These are phyloP conservation scores for Nyctereutes procyonoides DNA, from an alignment of 2,113 vertebrate genomes.

Conservation along the genomic window DNA sequence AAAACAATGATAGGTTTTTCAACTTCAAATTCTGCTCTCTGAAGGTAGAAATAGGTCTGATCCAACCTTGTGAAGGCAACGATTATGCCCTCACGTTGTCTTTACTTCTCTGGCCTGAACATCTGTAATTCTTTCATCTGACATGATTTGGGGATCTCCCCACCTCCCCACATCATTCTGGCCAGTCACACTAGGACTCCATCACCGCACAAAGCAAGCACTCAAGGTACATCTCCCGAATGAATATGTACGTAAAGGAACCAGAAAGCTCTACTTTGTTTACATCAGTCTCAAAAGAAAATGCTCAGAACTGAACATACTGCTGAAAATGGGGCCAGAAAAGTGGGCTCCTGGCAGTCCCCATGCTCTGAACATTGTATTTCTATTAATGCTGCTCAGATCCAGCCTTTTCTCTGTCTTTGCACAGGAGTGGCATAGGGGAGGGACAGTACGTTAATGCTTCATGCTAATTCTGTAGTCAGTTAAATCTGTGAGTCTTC, in stretches of 20 bases:
- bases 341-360: neutral
- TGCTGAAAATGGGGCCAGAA: neutral
- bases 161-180: too few relatives aligned
- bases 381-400: neutral
- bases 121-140: neutral
- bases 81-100: neutral
- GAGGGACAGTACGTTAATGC: accelerated
- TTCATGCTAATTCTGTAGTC: neutral
- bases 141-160: neutral
- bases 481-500: neutral
- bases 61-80: neutral
- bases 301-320: neutral
- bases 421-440: accelerated
- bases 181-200: neutral
- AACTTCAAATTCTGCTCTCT: neutral
- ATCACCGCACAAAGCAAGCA: too few relatives aligned
- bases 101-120: neutral
- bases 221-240: neutral
- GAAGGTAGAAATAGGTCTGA: neutral
- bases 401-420: neutral
- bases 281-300: neutral
- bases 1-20: neutral
- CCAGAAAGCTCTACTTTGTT: neutral
- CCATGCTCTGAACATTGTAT: neutral
- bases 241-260: neutral